Conservation (phyloP, 2,888 invertebrate species). For the Apotomis betuletana region DNA sequence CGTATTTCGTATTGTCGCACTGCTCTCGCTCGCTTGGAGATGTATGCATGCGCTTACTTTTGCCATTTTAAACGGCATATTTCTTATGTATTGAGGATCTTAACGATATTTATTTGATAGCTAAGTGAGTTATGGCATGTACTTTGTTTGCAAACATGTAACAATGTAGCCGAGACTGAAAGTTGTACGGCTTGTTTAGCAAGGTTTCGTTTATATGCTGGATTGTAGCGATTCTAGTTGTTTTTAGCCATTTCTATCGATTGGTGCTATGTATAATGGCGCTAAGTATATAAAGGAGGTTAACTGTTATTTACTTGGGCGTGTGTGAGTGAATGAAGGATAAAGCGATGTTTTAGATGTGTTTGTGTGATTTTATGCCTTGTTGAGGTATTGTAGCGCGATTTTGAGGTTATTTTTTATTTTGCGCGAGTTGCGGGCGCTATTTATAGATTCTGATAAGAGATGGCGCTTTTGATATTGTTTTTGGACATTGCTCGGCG, state of each 20-base stretch:
- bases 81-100: conserved; percentile 52
- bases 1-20: conserved; percentile 56
- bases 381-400: conserved; percentile 41
- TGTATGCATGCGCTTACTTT: conserved; percentile 52
- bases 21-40: conserved; percentile 54
- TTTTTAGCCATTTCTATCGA: conserved; percentile 37
- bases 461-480: conserved; percentile 34
- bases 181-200: conserved; percentile 28
- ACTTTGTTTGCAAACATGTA: conserved; percentile 63
- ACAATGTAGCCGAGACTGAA: conserved; percentile 57
- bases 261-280: conserved; percentile 37
- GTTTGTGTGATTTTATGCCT: conserved; percentile 50
- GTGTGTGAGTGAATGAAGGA: conserved; percentile 53
- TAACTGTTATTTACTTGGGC: conserved; percentile 46
- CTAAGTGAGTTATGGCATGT: conserved; percentile 57
- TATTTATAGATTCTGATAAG: conserved; percentile 23
- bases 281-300: conserved; percentile 38
- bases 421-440: conserved; percentile 27
- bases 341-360: conserved; percentile 48
- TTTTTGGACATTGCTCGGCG: background rate
- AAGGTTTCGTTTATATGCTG: conserved; percentile 56
- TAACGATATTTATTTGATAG: conserved; percentile 54
- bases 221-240: conserved; percentile 41
- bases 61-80: conserved; percentile 50
- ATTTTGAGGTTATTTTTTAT: conserved; percentile 46